Percentiles rank a stretch among this genome's conserved stretches.
phyloP scores from a whole-genome alignment of 2,888 invertebrate genomes.

The Mayetiola destructor region DNA sequence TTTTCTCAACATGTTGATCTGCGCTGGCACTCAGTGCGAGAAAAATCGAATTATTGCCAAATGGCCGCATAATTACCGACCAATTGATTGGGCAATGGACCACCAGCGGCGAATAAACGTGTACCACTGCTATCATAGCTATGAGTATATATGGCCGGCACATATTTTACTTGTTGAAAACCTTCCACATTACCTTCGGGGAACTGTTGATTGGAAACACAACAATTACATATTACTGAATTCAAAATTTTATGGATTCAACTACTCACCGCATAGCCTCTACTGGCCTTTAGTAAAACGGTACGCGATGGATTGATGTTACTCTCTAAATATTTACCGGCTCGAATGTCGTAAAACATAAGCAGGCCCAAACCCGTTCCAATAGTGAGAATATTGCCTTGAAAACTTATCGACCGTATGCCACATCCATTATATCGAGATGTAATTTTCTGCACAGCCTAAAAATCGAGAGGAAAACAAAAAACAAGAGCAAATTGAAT shows the following conservation, averaged over 20 bases:
- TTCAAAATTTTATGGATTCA: neutral
- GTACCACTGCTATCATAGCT: slow-evolving; percentile 89
- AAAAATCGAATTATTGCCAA: slow-evolving; percentile 73
- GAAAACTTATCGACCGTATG: slow-evolving; percentile 81
- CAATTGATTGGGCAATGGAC: slow-evolving; percentile 79
- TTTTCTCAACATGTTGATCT: too few species aligned
- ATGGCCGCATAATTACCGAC: slow-evolving; percentile 90
- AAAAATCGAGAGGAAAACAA: slow-evolving; percentile 14
- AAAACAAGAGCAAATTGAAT: neutral
- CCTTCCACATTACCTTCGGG: slow-evolving; percentile 76
- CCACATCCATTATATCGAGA: slow-evolving; percentile 84
- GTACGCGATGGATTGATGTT: slow-evolving; percentile 79
- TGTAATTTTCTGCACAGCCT: slow-evolving; percentile 63
- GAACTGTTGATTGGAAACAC: too few species aligned
- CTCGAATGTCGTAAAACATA: slow-evolving; percentile 86
- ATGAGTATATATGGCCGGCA: slow-evolving; percentile 90
- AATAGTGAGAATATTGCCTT: slow-evolving; percentile 78
- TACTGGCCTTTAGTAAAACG: slow-evolving; percentile 72
- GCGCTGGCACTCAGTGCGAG: too few species aligned
- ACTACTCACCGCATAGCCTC: slow-evolving; percentile 69
- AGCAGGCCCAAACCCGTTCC: slow-evolving; percentile 85
- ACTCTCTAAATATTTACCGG: slow-evolving; percentile 81
- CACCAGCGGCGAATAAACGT: slow-evolving; percentile 85
- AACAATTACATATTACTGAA: neutral
- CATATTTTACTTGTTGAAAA: slow-evolving; percentile 72